These are phyloP conservation scores for Synanceia verrucosa DNA, from an alignment of 2,797 vertebrate species.

Conservation along the genomic window DNA sequence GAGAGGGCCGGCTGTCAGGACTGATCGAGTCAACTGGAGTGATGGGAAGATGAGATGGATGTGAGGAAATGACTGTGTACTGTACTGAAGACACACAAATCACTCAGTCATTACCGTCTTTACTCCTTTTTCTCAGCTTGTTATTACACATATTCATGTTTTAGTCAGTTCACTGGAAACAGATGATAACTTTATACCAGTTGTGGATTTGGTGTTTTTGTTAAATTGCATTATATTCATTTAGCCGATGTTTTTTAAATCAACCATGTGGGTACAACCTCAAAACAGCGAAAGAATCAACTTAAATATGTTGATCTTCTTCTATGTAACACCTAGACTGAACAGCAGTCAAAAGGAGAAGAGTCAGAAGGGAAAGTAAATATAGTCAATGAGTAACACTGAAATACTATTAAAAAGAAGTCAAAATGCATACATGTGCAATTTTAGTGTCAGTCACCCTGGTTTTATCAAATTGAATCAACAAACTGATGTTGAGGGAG, in stretches of 20 bases:
- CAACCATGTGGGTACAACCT: neutral
- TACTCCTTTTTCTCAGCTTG: neutral
- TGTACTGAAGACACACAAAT: neutral
- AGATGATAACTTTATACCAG: neutral
- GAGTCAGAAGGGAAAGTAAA: neutral
- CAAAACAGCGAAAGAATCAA: neutral
- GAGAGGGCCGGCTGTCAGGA: constrained; percentile 55
- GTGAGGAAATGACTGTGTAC: neutral
- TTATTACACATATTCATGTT: neutral
- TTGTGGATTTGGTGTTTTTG: neutral
- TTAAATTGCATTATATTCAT: neutral
- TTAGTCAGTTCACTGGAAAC: neutral
- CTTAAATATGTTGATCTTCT: neutral
- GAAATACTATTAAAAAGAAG: too few relatives aligned
- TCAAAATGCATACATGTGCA: neutral
- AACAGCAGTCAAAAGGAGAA: neutral
- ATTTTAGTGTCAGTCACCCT: neutral
- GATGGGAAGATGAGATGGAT: constrained; percentile 45
- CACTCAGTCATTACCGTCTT: neutral
- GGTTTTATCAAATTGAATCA: neutral
- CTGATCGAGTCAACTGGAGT: constrained; percentile 45
- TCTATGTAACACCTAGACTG: neutral
- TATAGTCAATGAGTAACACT: neutral
- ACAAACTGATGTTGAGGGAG: neutral
- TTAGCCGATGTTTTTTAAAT: neutral